Base-by-base conservation (phyloP, 1,140 invertebrate species). In the Hylyphantes graminicola region DNA sequence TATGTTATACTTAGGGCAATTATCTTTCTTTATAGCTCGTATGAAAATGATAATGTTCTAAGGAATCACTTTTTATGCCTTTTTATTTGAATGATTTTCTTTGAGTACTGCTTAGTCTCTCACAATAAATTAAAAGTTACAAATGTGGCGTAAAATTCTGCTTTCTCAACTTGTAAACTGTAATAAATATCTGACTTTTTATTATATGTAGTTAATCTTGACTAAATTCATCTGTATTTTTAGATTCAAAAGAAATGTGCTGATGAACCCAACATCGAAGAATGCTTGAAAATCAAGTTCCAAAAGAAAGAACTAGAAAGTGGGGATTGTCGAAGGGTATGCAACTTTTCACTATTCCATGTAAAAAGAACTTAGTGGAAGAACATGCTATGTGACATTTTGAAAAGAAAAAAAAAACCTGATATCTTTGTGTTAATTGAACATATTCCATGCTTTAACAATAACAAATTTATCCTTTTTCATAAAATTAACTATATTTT, bases 201-300 rank as follows among this genome's bases (percentile, higher is more conserved):
- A 13, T 13, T n/a, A 6, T 59, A 59, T 59, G 57, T 9, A 13
- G 57, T 59, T 9, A 7, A 59, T 59, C n/a, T 0, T 59, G 0
- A 65, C 19, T 65, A 10, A 64, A 53, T 73, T 51, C 21, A 48
- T 80, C 1, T 68, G 48, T 81, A 19, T 68, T 2, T 75, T 17
- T 48, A 84, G 77, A 87, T 86, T 82, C 79, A 85, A 50, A 13
- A 50, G n/a, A 85, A 85, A 73, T 85, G 86, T 74, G 84, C 82
- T 79, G 90, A 91, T 87, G 93, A 90, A 89, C 87, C 88, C 12
- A 87, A 87, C 65, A 93, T 95, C 0, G 94, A 96, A 89, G 96
- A 98, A 90, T 98, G 97, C 90, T 90, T 98, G 12, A 97, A 97
- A 90, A 93, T 93, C 88, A 94, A 93, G 86, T 93, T 96, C 85